phyloP scores from a whole-genome alignment of 2,797 vertebrate genomes.

The Galaxias olidus region DNA sequence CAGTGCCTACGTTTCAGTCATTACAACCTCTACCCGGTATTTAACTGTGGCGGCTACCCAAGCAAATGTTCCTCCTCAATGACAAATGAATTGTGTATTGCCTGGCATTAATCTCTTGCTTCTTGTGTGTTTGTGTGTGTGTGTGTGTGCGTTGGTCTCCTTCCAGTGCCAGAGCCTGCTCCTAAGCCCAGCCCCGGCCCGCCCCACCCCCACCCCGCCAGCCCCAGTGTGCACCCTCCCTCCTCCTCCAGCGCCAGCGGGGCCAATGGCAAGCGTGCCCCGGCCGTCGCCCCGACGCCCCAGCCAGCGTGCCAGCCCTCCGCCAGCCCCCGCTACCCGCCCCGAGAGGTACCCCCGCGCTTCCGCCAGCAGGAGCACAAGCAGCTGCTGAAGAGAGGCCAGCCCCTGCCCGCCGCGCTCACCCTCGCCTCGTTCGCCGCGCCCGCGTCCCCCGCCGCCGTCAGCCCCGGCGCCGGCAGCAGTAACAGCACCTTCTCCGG shows the following conservation, averaged over 20 bases:
- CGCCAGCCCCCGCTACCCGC: slow-evolving; percentile 89
- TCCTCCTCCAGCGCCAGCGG: slow-evolving; percentile 81
- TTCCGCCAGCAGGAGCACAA: slow-evolving; percentile 98
- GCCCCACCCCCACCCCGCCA: slow-evolving; percentile 80
- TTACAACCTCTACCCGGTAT: too few species aligned
- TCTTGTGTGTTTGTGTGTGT: too few species aligned
- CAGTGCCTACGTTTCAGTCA: too few species aligned
- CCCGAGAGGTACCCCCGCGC: slow-evolving; percentile 94
- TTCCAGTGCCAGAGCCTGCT: slow-evolving; percentile 92
- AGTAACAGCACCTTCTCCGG: slow-evolving; percentile 48
- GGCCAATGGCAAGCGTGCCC: slow-evolving; percentile 77
- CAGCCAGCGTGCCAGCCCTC: slow-evolving; percentile 68
- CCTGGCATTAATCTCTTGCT: neutral
- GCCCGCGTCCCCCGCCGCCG: slow-evolving; percentile 41
- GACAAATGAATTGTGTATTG: too few species aligned
- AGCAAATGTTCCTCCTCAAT: too few species aligned
- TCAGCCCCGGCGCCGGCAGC: slow-evolving; percentile 56
- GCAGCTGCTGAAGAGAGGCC: slow-evolving; percentile 95
- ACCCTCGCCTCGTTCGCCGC: slow-evolving; percentile 47
- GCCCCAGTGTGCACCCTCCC: slow-evolving; percentile 81
- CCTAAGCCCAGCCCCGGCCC: slow-evolving; percentile 89
- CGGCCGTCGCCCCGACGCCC: slow-evolving; percentile 77
- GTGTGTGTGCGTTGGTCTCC: slow-evolving; percentile 33
- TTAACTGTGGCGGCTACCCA: too few species aligned
- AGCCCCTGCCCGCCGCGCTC: slow-evolving; percentile 84